phyloP scores from a whole-genome alignment of 2,797 vertebrate species.

The Characodon lateralis region DNA sequence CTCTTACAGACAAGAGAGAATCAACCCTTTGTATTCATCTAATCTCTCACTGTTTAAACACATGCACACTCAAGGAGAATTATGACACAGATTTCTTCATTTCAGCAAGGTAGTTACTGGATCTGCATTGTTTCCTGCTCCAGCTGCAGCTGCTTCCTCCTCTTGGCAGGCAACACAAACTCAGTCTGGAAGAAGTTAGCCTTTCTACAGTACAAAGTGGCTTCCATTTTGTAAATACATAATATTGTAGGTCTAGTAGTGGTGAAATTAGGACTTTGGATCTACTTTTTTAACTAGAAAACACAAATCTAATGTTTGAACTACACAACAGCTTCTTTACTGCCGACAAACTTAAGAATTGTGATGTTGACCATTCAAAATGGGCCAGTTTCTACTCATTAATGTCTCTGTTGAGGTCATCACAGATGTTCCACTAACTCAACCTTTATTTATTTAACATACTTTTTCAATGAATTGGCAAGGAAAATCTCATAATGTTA shows the following conservation, averaged over 20 bases:
- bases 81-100: constrained; percentile 70
- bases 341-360: neutral
- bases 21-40: constrained; percentile 38
- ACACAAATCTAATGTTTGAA: neutral
- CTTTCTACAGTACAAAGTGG: constrained; percentile 38
- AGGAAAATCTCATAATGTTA: neutral
- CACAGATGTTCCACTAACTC: neutral
- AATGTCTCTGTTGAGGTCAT: neutral
- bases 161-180: constrained; percentile 56
- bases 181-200: constrained; percentile 58
- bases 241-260: constrained; percentile 14
- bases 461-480: neutral
- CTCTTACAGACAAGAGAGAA: constrained; percentile 49
- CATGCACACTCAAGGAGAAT: constrained; percentile 42
- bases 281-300: neutral
- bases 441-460: neutral
- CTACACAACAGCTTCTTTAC: neutral
- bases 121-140: constrained; percentile 73
- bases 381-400: neutral
- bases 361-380: neutral
- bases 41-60: constrained; percentile 21
- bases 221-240: constrained; percentile 17
- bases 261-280: neutral
- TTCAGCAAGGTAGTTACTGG: constrained; percentile 69
- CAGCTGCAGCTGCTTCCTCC: constrained; percentile 75